Conservation (phyloP, 1,140 invertebrate genomes). For the Hypothenemus hampei region DNA sequence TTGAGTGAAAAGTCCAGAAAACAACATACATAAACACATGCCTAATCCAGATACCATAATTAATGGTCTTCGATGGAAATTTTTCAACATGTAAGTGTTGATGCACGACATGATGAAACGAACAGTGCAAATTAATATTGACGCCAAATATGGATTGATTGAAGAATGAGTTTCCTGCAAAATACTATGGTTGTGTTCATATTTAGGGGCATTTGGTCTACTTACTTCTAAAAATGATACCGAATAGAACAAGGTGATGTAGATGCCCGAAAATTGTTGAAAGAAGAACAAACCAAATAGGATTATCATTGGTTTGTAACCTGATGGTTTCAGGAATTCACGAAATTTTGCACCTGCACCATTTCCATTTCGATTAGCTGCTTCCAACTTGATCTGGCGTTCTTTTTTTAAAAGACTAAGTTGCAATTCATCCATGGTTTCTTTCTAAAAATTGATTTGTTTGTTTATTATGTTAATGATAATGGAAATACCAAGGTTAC, state of each 20-base stretch:
- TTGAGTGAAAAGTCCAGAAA: slow-evolving; percentile 51
- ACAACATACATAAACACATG: slow-evolving; percentile 51
- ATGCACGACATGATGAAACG: slow-evolving; percentile 57
- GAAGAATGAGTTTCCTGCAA: slow-evolving; percentile 47
- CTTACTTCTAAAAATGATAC: slow-evolving; percentile 57
- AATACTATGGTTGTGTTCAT: slow-evolving; percentile 2
- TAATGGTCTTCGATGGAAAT: slow-evolving; percentile 49
- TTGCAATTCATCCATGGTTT: slow-evolving; percentile 41
- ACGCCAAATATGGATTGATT: slow-evolving; percentile 50
- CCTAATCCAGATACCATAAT: slow-evolving; percentile 50
- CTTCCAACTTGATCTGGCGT: slow-evolving; percentile 45
- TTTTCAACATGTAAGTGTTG: slow-evolving; percentile 51
- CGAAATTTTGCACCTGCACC: slow-evolving; percentile 39
- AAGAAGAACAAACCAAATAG: slow-evolving; percentile 55
- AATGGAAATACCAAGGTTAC: slow-evolving; percentile 28
- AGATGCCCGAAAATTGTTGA: slow-evolving; percentile 60
- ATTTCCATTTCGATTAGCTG: slow-evolving; percentile 24
- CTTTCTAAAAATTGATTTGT: slow-evolving; percentile 21
- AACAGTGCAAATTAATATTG: slow-evolving; percentile 59
- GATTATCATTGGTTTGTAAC: slow-evolving; percentile 56
- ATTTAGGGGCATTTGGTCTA: background rate
- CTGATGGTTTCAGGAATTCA: slow-evolving; percentile 51
- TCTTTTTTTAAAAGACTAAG: slow-evolving; percentile 45
- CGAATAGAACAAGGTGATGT: slow-evolving; percentile 66
- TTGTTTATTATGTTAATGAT: background rate